Percentiles rank a stretch among this genome's conserved stretches.
Conservation (phyloP, 2,113 vertebrate species). For the Acrocephalus arundinaceus region DNA sequence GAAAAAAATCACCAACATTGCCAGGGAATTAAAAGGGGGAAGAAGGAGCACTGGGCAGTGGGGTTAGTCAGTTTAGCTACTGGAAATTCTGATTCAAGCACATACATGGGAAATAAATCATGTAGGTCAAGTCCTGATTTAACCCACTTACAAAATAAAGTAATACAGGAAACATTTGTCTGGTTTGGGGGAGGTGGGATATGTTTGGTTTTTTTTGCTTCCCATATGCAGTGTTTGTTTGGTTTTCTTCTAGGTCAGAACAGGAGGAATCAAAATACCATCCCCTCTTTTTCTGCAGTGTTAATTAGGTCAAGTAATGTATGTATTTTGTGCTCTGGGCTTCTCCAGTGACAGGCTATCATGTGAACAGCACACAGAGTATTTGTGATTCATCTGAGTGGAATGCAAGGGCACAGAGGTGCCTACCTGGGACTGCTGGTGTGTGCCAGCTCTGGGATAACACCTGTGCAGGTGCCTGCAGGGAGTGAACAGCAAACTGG, state of each 20-base stretch:
- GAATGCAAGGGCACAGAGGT: not conserved
- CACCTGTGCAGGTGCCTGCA: not conserved
- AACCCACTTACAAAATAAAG: not conserved
- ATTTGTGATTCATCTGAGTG: not conserved
- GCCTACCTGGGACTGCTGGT: not conserved
- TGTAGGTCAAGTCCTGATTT: not conserved
- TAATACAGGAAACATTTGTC: not conserved
- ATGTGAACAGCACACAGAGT: not conserved
- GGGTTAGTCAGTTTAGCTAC: not conserved
- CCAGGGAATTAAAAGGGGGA: not conserved
- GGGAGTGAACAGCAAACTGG: not conserved
- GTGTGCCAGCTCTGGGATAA: not conserved
- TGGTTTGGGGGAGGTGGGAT: not conserved
- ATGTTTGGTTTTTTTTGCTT: not conserved
- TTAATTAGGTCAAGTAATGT: conserved; percentile 8
- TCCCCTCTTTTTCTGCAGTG: not conserved
- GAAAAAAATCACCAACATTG: not conserved
- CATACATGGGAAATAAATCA: not conserved
- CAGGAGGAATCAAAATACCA: not conserved
- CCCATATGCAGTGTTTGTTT: not conserved
- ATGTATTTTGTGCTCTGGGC: not conserved
- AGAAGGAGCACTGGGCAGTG: not conserved
- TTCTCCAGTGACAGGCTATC: not conserved
- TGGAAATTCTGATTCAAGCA: conserved; percentile 23
- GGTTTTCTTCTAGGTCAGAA: not conserved